Percentiles rank a stretch among this genome's conserved stretches.
These are phyloP conservation scores for Xerus rutilus DNA, from an alignment of 2,797 vertebrate species.

Conservation along the genomic window DNA sequence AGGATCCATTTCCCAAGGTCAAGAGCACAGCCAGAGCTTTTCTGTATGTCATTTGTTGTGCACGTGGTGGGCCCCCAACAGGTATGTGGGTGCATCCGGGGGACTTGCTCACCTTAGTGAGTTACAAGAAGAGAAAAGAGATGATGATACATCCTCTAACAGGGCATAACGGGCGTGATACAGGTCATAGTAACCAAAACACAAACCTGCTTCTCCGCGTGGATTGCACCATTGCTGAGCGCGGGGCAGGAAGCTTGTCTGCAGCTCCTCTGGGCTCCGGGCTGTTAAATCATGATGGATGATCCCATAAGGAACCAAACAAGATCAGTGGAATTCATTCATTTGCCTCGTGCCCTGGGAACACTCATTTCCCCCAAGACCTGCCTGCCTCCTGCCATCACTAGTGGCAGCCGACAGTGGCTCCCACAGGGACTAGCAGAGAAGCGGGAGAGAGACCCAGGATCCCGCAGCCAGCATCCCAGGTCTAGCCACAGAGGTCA, in stretches of 20 bases:
- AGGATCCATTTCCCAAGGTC: background rate
- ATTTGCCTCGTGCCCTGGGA: constrained; percentile 69
- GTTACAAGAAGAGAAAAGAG: background rate
- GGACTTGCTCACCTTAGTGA: background rate
- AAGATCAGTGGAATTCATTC: constrained; percentile 80
- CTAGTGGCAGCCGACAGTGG: background rate
- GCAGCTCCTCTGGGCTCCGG: constrained; percentile 56
- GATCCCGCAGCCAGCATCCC: background rate
- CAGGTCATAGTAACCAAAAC: constrained; percentile 27
- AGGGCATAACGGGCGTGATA: background rate
- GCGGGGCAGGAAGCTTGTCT: constrained; percentile 56
- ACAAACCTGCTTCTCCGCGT: background rate
- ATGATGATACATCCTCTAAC: background rate
- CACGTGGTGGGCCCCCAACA: background rate
- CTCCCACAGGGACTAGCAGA: background rate
- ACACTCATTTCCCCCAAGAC: constrained; percentile 41
- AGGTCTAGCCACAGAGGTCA: background rate
- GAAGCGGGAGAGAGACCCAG: background rate
- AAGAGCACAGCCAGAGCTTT: background rate
- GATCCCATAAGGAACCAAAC: constrained; percentile 78
- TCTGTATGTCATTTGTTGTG: background rate
- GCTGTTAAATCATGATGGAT: constrained; percentile 83
- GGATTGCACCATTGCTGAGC: background rate
- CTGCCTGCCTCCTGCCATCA: constrained; percentile 52
- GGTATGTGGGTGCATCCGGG: background rate